Evolutionary conservation across 1,140 invertebrate species (phyloP), one percentile per base, ranked within the genome.

Genomic region (Sogatella furcifera): DNA sequence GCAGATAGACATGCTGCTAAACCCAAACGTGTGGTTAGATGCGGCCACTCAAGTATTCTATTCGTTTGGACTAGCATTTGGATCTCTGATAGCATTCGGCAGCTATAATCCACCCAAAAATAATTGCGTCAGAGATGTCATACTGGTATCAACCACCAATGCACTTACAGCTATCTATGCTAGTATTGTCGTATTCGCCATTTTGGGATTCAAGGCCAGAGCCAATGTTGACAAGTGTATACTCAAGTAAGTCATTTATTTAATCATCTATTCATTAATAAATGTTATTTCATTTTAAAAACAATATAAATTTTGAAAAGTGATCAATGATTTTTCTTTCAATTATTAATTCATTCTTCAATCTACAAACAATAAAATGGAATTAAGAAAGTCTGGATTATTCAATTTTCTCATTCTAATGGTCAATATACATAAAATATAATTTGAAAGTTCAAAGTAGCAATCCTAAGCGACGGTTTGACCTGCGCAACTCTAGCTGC

Each of bases 41-140:
- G 93, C 94, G 5, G 92, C 92, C 8, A 95, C 92, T 0, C 94
- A 97, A 80, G 93, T 97, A 14, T 96, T 96, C 75, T 97, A 95
- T 74, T 93, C 89, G 5, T 92, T 97, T 71, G 93, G 93, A 11
- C 76, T 95, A 64, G 93, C 90, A 15, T 97, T 95, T 72, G 93
- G 93, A 17, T 92, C 91, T 0, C 77, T 95, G 24, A 93, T 94
- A 67, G 90, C 91, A 1, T 95, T 94, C 68, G 90, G 90, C 42
- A 90, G 88, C 55, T 95, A 95, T 76, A 95, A 95, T 69, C 85
- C 88, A 5, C 85, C 89, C 0, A 86, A 92, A 70, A 94, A 95
- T 76, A 91, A 95, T 74, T 92, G 89, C 71, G 89, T 92, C 41
- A 75, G 88, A 64, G 94, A 97, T 71, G 90, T 94, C 13, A 80